These are phyloP conservation scores for Calephelis perditalis DNA, from an alignment of 2,888 invertebrate species.

Conservation along the genomic window DNA sequence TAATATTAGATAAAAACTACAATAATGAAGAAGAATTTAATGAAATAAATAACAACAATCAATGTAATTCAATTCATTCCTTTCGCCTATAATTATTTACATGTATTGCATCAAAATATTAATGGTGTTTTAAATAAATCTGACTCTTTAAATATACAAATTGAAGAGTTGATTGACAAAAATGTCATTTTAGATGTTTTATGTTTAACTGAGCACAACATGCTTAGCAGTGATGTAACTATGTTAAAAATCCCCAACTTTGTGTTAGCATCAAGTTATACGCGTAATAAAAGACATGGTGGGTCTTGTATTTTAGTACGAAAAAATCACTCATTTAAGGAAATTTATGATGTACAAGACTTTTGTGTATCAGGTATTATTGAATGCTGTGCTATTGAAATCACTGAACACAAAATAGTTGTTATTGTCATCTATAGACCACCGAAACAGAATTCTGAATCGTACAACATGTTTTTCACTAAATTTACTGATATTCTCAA, in stretches of 20 bases:
- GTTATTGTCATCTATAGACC: background rate
- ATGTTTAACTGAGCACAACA: background rate
- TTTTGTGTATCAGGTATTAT: background rate
- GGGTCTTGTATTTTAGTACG: background rate
- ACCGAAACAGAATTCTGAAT: background rate
- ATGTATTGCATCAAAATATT: background rate
- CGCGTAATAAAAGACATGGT: background rate
- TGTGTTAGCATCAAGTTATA: background rate
- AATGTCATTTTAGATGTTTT: slow-evolving; percentile 1
- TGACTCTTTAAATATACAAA: background rate
- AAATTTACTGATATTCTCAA: too few relatives aligned
- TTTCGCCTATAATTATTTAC: background rate
- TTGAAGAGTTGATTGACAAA: background rate
- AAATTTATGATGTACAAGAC: background rate
- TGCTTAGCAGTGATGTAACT: background rate
- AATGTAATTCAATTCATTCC: background rate
- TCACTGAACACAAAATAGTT: background rate
- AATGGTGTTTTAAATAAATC: background rate
- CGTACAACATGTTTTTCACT: too few relatives aligned
- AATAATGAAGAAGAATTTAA: background rate
- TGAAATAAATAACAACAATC: background rate
- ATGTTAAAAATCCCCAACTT: background rate
- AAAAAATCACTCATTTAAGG: background rate
- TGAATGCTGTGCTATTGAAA: background rate
- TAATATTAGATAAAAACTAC: background rate